Percentiles rank a stretch among this genome's conserved stretches.
phyloP scores from a whole-genome alignment of 2,888 invertebrate genomes.

The Acholoe squamosa region DNA sequence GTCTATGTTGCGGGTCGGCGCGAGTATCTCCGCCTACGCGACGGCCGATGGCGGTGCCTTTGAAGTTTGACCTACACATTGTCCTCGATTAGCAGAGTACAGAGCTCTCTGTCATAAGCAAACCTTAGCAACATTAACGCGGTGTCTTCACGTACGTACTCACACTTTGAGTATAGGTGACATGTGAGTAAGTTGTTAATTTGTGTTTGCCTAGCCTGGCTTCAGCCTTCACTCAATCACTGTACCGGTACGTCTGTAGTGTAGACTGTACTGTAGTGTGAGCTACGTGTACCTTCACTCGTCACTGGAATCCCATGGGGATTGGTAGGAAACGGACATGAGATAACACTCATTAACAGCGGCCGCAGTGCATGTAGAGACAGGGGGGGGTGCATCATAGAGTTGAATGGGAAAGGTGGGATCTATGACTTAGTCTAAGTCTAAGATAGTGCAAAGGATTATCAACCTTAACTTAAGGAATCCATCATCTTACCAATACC shows the following conservation, averaged over 20 bases:
- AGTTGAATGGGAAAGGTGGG: too few relatives aligned
- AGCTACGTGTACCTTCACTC: neutral
- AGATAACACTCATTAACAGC: too few relatives aligned
- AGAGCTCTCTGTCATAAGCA: neutral
- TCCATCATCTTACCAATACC: too few relatives aligned
- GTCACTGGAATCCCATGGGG: too few relatives aligned
- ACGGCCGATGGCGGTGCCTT: neutral
- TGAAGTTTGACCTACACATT: constrained; percentile 40
- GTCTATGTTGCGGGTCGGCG: neutral
- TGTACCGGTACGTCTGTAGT: neutral
- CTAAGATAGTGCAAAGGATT: too few relatives aligned
- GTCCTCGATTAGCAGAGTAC: neutral
- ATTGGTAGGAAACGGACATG: too few relatives aligned
- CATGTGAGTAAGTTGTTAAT: too few relatives aligned
- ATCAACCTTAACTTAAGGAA: too few relatives aligned
- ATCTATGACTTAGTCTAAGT: too few relatives aligned
- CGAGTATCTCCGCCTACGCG: neutral
- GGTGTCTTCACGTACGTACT: neutral
- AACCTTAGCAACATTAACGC: neutral
- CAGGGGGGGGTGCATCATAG: too few relatives aligned
- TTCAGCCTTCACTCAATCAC: neutral
- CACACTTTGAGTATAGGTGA: neutral
- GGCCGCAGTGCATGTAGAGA: too few relatives aligned
- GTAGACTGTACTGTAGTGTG: neutral
- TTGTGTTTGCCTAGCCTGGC: neutral